Evolutionary conservation across 1,140 invertebrate genomes (phyloP), one percentile per base, ranked within the genome.

Genomic region (Ostrea edulis): DNA sequence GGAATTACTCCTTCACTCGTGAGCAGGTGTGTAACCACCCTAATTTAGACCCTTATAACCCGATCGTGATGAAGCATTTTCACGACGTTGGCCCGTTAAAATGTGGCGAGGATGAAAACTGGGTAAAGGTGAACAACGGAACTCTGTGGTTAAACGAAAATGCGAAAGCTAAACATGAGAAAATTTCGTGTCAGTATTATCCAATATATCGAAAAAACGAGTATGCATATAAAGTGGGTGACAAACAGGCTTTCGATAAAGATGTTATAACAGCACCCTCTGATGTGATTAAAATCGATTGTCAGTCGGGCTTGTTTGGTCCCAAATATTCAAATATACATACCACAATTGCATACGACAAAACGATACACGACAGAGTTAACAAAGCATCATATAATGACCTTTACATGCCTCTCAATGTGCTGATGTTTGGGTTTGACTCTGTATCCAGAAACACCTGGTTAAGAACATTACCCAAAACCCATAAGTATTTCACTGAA

Each of bases 351-450:
- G 90, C 92, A 0, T 90, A 87, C 54, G 91, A 93, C 58, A 86
- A 68, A 29, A 81, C 35, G 0, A 44, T 89, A 52, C 89, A 87
- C 35, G 20, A 90, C 0, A 58, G 88, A n/a, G 29, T 81, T 8
- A 68, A 85, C 12, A 83, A 86, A 12, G 17, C 35, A 20, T 52
- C 88, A 0, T 29, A 86, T 1, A 77, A 84, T 3, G 83, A 52
- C 8, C 77, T 71, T n/a, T 62, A 87, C 5, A 89, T 83, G 55
- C 82, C 44, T 81, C 90, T 97, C 9, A 98, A 98, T 93, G 97
- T 99, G 0, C 93, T 98, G 0, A 98, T 99, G 95, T 97, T 98
- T 87, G 98, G 98, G 0, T 97, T 98, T 93, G 98, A 99, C 95
- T 99, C 98, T 0, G 94, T 98, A 0, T 98, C 98, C 0, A 96